Evolutionary conservation across 1,140 invertebrate genomes (phyloP), one percentile per base, ranked within the genome.

Genomic region (Drosophila sp.): DNA sequence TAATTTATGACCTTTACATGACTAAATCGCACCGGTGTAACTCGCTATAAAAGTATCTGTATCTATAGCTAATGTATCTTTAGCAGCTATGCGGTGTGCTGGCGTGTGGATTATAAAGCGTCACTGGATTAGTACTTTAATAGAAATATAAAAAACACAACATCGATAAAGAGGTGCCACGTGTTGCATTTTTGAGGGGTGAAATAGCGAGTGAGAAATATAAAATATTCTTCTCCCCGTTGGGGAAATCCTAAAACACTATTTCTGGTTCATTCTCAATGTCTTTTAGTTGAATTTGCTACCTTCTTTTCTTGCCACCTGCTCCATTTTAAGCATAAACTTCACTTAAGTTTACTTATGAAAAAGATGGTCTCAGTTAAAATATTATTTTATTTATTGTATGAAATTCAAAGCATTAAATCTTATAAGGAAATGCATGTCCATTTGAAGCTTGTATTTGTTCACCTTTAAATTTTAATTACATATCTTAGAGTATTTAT

Each of bases 1-100:
- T 78, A 78, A 82, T 82, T 82, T 82, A 82, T 74, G 79, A 21
- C 40, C 25, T 66, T 59, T 82, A 65, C 65, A 63, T 63, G 69
- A 66, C 32, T 64, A 53, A 76, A 59, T 77, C 41, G 50, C 65
- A 62, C 18, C 40, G 36, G 21, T 58, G 58, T 58, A 50, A 62
- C 32, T 27, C 21, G 36, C 36, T 64, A 45, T 54, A 48, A 48
- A 50, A 65, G 48, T 61, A 72, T 72, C 53, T 72, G 27, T 51
- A 29, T 59, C 34, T 48, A n/a, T 18, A 43, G 18, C 16, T 29
- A 5, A 29, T 53, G n/a, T 41, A 7, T 25, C 13, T 43, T 2
- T 54, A 29, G 4, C 7, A 29, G 27, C 27, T 29, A 7, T 29
- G 27, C 27, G 27, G 3, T 29, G 8, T 43, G 66, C 56, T 59